phyloP scores from a whole-genome alignment of 2,888 invertebrate genomes.

The Patella caerulea region DNA sequence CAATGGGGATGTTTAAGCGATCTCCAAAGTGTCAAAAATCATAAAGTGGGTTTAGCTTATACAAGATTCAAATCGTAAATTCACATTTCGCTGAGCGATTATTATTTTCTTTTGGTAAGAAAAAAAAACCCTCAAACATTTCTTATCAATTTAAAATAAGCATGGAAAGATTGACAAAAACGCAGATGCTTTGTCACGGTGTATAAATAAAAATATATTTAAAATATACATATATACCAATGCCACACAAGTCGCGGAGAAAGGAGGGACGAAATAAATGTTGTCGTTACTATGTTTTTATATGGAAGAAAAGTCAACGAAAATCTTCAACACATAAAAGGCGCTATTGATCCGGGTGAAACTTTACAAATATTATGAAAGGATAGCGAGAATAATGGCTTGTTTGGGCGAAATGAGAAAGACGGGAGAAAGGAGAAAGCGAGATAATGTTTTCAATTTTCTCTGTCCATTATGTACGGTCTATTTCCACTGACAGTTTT shows the following conservation, averaged over 20 bases:
- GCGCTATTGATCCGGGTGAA: slow-evolving; percentile 11
- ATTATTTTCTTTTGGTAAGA: too few relatives aligned
- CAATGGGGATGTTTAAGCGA: too few relatives aligned
- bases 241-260: slow-evolving; percentile 8
- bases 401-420: slow-evolving; percentile 9
- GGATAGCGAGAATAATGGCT: slow-evolving; percentile 6
- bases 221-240: not conserved
- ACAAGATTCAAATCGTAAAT: too few relatives aligned
- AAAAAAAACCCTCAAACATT: too few relatives aligned
- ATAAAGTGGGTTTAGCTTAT: too few relatives aligned
- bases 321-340: slow-evolving; percentile 14
- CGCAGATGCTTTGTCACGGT: not conserved
- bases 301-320: not conserved
- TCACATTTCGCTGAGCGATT: too few relatives aligned
- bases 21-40: too few relatives aligned
- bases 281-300: not conserved
- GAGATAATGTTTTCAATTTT: not conserved
- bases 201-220: not conserved
- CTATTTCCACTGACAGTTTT: too few relatives aligned
- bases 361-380: slow-evolving; percentile 9
- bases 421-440: not conserved
- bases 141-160: too few relatives aligned
- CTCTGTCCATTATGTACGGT: not conserved
- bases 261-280: not conserved
- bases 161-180: too few relatives aligned